Conservation (phyloP, 1,140 invertebrate species). For the Drosophila orena region DNA sequence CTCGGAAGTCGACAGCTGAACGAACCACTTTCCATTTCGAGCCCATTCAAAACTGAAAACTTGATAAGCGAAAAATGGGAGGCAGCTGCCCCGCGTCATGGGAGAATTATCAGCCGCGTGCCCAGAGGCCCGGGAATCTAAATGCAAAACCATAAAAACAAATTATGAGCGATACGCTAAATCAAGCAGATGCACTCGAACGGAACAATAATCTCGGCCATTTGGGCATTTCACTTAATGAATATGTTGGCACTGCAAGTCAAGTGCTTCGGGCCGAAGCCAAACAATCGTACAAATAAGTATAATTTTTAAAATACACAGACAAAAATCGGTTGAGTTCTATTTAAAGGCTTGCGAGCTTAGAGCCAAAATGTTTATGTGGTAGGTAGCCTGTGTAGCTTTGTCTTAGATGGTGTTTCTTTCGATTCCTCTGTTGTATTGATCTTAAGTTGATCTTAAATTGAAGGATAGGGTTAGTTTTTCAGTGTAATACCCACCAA, state of each 20-base stretch:
- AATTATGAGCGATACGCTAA: conserved; percentile 84
- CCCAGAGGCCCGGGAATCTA: conserved; percentile 37
- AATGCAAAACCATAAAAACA: conserved; percentile 83
- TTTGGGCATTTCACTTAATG: conserved; percentile 81
- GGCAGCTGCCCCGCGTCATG: conserved; percentile 30
- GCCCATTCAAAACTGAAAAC: conserved; percentile 8
- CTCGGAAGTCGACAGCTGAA: conserved; percentile 18
- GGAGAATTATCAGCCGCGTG: conserved; percentile 57
- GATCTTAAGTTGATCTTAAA: neutral
- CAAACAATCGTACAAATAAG: conserved; percentile 48
- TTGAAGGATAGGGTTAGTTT: neutral
- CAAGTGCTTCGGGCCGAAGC: conserved; percentile 80
- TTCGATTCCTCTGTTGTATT: no score
- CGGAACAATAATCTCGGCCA: conserved; percentile 53
- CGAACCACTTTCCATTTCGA: conserved; percentile 66
- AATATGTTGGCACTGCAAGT: conserved; percentile 84
- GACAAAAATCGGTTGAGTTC: neutral
- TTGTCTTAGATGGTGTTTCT: no score
- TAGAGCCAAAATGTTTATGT: no score
- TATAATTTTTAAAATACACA: conserved; percentile 17
- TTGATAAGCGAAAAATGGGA: conserved; percentile 54
- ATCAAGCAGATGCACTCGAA: conserved; percentile 73
- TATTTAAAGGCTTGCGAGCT: neutral
- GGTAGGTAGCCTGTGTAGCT: no score
- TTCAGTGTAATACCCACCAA: conserved; percentile 23